Evolutionary conservation across 2,888 invertebrate genomes (phyloP), one percentile per base, ranked within the genome.

Genomic region (Myathropa florea): DNA sequence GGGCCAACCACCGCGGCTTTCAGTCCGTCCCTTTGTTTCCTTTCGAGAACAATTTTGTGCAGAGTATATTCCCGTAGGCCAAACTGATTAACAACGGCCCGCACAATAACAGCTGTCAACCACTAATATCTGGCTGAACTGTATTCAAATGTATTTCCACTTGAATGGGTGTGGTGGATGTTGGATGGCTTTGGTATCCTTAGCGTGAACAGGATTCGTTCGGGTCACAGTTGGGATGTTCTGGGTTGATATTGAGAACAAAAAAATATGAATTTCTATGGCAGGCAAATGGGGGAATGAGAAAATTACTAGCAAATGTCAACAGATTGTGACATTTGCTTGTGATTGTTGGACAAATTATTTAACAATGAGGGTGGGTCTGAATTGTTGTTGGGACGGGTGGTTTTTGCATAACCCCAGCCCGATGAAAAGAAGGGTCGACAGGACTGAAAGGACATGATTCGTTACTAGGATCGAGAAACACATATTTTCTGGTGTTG

Each of bases 11-110:
- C n/a, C n/a, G n/a, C n/a, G 76, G 3, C 33, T 33, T 33, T 33
- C 33, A 33, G 77, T 83, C 72, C 76, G 77, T 83, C 72, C 76
- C 76, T 76, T 88, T 87, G 79, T 83, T n/a, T 88, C 73, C 64
- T 67, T n/a, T 36, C 55, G 14, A 21, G 12, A 70, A 46, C 46
- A 46, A 46, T 46, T 46, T 6, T 12, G 46, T 4, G 57, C 68
- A 57, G 60, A 30, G 57, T 36, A 59, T 26, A 89, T 88, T 64
- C 85, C 90, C 89, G 89, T 89, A 89, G 92, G 92, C 92, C 91
- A 92, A 92, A 91, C 91, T 91, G 92, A 92, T 92, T 92, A 92
- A 92, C 91, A 92, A 92, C 75, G 36, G 46, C 65, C 21, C 83
- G 73, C 73, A 78, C 68, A 78, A 85, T 78, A 85, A 86, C 85